These are phyloP conservation scores for Hystrix brachyura DNA, from an alignment of 2,113 vertebrate genomes.

Conservation along the genomic window DNA sequence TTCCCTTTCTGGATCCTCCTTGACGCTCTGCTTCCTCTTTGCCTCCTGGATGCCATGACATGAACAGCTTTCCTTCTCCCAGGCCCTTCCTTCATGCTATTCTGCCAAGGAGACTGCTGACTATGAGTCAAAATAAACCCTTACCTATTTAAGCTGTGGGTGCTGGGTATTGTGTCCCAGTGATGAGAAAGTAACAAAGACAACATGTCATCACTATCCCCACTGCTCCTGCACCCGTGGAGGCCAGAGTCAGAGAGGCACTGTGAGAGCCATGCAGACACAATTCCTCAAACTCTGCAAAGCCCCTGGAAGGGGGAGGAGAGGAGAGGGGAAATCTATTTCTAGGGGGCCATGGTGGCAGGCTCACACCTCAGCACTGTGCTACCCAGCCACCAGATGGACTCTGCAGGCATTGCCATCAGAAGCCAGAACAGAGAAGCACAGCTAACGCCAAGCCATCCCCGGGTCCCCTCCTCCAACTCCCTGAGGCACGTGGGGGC, in stretches of 20 bases:
- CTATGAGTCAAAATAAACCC: neutral
- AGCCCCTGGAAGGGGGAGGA: neutral
- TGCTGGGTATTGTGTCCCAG: neutral
- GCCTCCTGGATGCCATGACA: neutral
- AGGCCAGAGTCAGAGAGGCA: neutral
- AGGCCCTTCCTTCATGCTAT: neutral
- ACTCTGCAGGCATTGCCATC: neutral
- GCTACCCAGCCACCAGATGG: conserved; percentile 47
- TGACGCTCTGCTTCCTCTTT: neutral
- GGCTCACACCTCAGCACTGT: neutral
- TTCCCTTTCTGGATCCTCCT: neutral
- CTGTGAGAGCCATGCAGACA: neutral
- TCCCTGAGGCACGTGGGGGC: neutral
- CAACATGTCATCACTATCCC: neutral
- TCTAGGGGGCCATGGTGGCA: neutral
- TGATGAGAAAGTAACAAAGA: neutral
- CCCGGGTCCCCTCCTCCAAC: neutral
- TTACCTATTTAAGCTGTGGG: neutral
- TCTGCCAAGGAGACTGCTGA: neutral
- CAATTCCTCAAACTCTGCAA: too few species aligned
- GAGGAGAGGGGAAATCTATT: neutral
- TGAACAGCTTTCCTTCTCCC: neutral
- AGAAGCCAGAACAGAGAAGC: neutral
- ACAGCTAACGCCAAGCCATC: neutral
- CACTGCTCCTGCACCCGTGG: neutral